These are phyloP conservation scores for Sitta europaea DNA, from an alignment of 2,113 vertebrate species.

Conservation along the genomic window DNA sequence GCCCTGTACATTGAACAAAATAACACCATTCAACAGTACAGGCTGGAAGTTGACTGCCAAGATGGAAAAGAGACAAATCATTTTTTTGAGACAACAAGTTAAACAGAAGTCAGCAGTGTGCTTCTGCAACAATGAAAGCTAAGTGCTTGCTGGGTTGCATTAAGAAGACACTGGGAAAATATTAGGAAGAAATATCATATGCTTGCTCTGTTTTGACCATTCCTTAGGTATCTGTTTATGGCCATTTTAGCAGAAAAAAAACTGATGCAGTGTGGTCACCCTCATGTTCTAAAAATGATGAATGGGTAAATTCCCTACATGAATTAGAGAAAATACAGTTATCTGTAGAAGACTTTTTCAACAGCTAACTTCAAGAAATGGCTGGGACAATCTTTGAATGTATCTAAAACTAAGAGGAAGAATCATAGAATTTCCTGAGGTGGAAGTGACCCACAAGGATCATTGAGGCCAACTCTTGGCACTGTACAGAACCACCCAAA, in stretches of 20 bases:
- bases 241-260: not conserved
- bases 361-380: not conserved
- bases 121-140: not conserved
- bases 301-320: not conserved
- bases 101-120: not conserved
- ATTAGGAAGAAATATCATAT: not conserved
- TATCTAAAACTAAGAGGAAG: not conserved
- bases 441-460: not conserved
- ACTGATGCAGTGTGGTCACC: not conserved
- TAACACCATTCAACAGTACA: not conserved
- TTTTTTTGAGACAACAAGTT: not conserved
- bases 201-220: not conserved
- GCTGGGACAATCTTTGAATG: not conserved
- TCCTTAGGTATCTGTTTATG: not conserved
- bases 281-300: not conserved
- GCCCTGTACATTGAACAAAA: not conserved
- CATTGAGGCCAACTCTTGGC: not conserved
- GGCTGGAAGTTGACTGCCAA: not conserved
- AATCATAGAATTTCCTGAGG: not conserved
- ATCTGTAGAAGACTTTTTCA: not conserved
- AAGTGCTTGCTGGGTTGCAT: not conserved
- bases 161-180: not conserved
- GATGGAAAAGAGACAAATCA: not conserved
- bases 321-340: not conserved
- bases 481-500: not conserved